phyloP scores from a whole-genome alignment of 2,113 vertebrate genomes.

The Bos indicus region DNA sequence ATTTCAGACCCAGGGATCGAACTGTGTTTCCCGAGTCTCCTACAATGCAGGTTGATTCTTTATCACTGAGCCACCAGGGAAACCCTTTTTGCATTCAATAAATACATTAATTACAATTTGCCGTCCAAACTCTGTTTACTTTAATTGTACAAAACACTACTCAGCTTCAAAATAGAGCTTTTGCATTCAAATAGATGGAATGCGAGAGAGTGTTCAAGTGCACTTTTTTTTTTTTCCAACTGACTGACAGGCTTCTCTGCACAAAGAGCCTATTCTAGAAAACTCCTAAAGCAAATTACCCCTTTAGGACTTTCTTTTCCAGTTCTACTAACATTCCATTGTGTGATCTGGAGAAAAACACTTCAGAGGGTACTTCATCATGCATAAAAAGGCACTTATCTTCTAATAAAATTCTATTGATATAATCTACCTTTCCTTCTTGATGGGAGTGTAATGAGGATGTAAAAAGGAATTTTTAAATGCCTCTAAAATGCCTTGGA shows the following conservation, averaged over 20 bases:
- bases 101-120: background rate
- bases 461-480: constrained; percentile 16
- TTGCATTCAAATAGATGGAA: background rate
- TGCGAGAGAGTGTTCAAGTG: background rate
- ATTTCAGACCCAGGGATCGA: background rate
- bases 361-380: background rate
- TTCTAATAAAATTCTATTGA: constrained; percentile 33
- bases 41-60: background rate
- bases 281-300: background rate
- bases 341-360: background rate
- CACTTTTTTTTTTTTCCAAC: background rate
- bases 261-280: background rate
- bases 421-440: constrained; percentile 28
- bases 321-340: background rate
- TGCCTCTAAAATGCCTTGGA: background rate
- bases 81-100: background rate
- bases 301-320: background rate
- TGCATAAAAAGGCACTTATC: constrained; percentile 9
- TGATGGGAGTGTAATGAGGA: background rate
- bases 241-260: background rate
- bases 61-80: background rate
- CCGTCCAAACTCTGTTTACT: background rate
- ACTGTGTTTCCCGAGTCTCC: background rate
- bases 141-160: background rate
- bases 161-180: background rate